Conservation (phyloP, 2,888 invertebrate species). For the Heliconius aoede region DNA sequence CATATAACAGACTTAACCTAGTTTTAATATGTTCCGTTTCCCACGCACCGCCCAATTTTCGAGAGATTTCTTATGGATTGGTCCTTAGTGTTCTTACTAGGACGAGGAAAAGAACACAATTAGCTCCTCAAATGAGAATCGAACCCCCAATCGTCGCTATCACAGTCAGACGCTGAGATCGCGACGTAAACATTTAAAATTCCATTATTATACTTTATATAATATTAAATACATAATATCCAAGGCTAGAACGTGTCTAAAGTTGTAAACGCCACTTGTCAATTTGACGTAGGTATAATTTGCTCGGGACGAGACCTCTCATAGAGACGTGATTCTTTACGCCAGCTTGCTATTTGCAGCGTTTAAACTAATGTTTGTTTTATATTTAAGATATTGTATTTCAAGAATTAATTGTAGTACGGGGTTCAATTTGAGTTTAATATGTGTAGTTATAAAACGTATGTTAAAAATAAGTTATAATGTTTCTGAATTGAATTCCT, state of each 20-base stretch:
- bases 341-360: not conserved
- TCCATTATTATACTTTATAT: no score
- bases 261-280: constrained; percentile 22
- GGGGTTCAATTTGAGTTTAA: not conserved
- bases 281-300: constrained; percentile 32
- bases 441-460: not conserved
- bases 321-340: constrained; percentile 22
- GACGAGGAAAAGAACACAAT: no score
- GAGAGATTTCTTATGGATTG: no score
- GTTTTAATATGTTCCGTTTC: not conserved
- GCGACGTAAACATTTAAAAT: no score
- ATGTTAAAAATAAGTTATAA: not conserved
- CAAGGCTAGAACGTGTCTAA: constrained; percentile 11
- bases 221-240: constrained; percentile 12
- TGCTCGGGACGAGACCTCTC: constrained; percentile 19
- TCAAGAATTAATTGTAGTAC: no score
- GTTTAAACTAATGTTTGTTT: constrained; percentile 10
- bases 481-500: no score
- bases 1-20: not conserved
- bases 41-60: no score
- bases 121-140: no score
- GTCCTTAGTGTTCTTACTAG: no score
- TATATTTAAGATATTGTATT: not conserved
- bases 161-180: no score
- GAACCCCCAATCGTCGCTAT: no score